Evolutionary conservation across 1,140 invertebrate species (phyloP), one percentile per base, ranked within the genome.

Genomic region (Acyrthosiphon pisum): DNA sequence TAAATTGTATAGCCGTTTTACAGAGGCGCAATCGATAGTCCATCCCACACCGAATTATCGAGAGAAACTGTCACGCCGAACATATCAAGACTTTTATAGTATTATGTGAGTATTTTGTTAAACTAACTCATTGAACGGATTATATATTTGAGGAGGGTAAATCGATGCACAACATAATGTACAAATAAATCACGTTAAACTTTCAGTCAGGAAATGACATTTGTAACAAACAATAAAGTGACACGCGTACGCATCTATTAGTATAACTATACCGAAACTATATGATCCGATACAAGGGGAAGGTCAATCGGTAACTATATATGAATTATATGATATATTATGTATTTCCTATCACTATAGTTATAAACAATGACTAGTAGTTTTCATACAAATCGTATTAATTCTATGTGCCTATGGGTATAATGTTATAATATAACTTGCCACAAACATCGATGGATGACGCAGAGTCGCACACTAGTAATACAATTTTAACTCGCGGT

Each of bases 261-360:
- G 26, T 87, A 87, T 2, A n/a, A 46, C 44, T 87, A 48, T 37
- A 37, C 20, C 84, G 30, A 87, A 87, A 87, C 86, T n/a, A 44
- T n/a, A 41, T 26, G 46, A 44, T 35, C 50, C 35, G 23, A 18
- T 37, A 56, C 88, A 56, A 90, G 89, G 37, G 41, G 68, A 68
- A 90, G 53, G 89, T 68, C 89, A 68, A 90, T 46, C 26, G 89
- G 23, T 90, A 56, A 90, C 89, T 90, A 90, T 35, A 50, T 41
- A 41, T 83, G 35, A 41, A 44, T 68, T 68, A 68, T 76, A 76
- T 76, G 26, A 26, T 30, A 56, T 46, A 48, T 53, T 7, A 41
- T 60, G 23, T n/a, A 44, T 68, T 90, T 90, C 89, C 53, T 44
- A 68, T 60, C 26, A 76, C 4, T 76, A 76, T 76, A 44, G 89